Conservation (phyloP, 2,888 invertebrate genomes). For the Xestia c-nigrum region DNA sequence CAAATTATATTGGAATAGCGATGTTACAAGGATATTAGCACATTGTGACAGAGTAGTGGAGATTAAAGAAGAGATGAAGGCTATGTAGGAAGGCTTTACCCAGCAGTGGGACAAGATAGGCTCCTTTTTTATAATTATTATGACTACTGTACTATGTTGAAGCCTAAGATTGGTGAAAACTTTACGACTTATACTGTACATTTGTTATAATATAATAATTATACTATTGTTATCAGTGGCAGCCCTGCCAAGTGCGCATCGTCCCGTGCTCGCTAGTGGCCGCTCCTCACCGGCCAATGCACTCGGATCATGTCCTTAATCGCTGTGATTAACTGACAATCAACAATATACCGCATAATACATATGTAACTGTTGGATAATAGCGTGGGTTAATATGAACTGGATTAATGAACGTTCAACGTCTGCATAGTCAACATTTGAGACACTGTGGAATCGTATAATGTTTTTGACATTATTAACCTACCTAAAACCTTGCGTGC, state of each 20-base stretch:
- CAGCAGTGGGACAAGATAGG: too few species aligned
- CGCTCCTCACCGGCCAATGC: slow-evolving; percentile 6
- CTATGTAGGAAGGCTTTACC: too few species aligned
- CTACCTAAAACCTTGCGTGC: neutral
- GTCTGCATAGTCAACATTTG: neutral
- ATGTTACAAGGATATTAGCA: neutral
- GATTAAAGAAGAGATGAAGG: too few species aligned
- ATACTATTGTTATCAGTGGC: neutral
- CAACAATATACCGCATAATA: neutral
- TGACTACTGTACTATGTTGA: neutral
- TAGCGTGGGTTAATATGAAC: neutral
- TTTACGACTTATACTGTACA: neutral
- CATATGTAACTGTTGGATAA: neutral
- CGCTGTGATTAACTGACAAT: slow-evolving; percentile 22
- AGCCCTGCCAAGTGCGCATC: neutral
- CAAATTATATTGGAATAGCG: neutral
- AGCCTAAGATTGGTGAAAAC: neutral
- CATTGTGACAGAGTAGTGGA: too few species aligned
- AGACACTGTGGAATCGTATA: neutral
- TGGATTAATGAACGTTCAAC: neutral
- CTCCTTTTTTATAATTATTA: neutral
- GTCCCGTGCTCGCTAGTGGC: neutral
- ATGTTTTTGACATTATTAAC: neutral
- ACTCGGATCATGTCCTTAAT: slow-evolving; percentile 26
- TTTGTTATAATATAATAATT: too few species aligned